Percentiles rank a stretch among this genome's conserved stretches.
These are phyloP conservation scores for Pogonomyrmex barbatus DNA, from an alignment of 1,140 invertebrate genomes.

Conservation along the genomic window DNA sequence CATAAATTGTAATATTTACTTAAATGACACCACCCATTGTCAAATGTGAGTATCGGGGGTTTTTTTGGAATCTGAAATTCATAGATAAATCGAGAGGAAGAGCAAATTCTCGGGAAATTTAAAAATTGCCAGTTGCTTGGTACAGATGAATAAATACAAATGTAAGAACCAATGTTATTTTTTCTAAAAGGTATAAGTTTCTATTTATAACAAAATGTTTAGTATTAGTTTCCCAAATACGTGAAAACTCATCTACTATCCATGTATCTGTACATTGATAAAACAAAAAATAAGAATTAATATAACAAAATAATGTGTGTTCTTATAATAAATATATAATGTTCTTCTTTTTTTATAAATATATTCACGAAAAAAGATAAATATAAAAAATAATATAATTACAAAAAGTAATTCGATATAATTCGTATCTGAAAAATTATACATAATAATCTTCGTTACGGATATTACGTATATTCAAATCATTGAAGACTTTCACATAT, in stretches of 20 bases:
- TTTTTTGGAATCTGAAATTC: no score
- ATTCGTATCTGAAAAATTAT: not conserved
- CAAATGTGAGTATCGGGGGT: not conserved
- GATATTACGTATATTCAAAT: no score
- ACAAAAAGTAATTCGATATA: no score
- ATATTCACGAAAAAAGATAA: slow-evolving; percentile 17
- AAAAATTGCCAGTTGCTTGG: no score
- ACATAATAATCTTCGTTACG: not conserved
- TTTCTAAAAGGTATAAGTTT: slow-evolving; percentile 21
- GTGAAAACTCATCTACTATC: slow-evolving; percentile 13
- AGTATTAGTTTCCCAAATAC: slow-evolving; percentile 61
- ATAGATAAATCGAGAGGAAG: not conserved
- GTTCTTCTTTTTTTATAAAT: no score
- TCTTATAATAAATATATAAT: not conserved
- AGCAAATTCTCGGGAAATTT: no score
- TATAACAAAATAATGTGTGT: slow-evolving; percentile 20
- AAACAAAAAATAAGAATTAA: not conserved
- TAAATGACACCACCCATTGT: not conserved
- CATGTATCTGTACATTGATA: slow-evolving; percentile 62
- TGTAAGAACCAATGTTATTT: no score
- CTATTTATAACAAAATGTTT: slow-evolving; percentile 59
- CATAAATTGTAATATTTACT: slow-evolving; percentile 33
- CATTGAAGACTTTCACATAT: not conserved
- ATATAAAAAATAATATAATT: not conserved
- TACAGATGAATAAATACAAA: no score